Evolutionary conservation across 2,888 invertebrate genomes (phyloP), one percentile per base, ranked within the genome.

Genomic region (Noctua janthina): DNA sequence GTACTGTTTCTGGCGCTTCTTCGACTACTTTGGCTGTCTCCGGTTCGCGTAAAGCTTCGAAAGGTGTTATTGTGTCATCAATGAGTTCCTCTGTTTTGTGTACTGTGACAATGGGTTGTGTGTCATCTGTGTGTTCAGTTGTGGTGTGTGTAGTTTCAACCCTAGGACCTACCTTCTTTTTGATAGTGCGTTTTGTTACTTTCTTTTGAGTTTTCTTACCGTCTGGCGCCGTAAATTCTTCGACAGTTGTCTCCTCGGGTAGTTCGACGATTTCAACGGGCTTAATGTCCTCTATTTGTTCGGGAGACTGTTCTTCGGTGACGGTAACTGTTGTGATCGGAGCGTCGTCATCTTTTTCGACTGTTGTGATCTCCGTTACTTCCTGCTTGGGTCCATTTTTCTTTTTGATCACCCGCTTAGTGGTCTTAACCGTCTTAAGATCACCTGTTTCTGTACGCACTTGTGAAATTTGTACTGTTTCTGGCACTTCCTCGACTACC

Each of bases 61-160:
- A 87, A 87, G 81, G 88, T 92, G 88, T 66, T 86, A 91, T 81
- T 80, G 80, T 86, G 93, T 93, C 75, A 0, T 83, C 76, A 71
- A 92, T 0, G 8, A 80, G 2, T 84, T 80, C 78, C 11, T 84
- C 82, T n/a, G 81, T 82, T 69, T 81, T 84, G 66, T 80, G 75
- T 46, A 88, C 54, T 0, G 82, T 81, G 8, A 87, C 1, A 6
- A 79, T 81, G 20, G 93, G 90, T 67, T 91, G 51, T 77, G 95
- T 94, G 91, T 96, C 91, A 89, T 97, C 91, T 93, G 95, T 84
- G 81, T 93, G 89, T 90, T 92, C 94, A 86, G 95, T 95, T 0
- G 68, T 83, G 2, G 86, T 84, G 3, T 84, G 3, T 67, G 88
- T 87, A 0, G 88, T 89, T 76, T 87, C 85, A 0, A 87, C 29